A percentile compares a stretch with the other conserved stretches of the same genome.
phyloP scores from a whole-genome alignment of 2,797 vertebrate species.

The Nothura maculosa region DNA sequence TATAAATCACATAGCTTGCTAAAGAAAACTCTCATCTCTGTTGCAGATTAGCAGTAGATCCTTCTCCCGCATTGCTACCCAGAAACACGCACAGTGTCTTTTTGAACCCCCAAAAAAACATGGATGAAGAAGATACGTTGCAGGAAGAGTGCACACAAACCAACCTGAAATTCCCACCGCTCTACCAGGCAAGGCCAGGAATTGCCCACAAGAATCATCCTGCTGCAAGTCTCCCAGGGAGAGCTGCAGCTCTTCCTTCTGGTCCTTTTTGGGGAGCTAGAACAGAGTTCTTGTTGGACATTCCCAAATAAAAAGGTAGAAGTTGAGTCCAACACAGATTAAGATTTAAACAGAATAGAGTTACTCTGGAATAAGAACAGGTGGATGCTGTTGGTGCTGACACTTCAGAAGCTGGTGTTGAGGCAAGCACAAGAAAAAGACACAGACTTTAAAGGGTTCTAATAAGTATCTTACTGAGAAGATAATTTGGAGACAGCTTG shows the following conservation, averaged over 20 bases:
- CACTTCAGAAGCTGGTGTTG: not conserved
- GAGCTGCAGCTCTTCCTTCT: not conserved
- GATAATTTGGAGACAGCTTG: not conserved
- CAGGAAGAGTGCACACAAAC: not conserved
- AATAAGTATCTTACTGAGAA: not conserved
- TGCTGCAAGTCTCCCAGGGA: not conserved
- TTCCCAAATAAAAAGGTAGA: not conserved
- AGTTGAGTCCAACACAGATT: not conserved
- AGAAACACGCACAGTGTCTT: not conserved
- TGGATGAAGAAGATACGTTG: not conserved
- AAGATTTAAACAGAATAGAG: not conserved
- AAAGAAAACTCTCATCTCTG: not conserved
- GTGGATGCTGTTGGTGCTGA: not conserved
- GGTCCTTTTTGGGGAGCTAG: not conserved
- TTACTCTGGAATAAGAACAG: accelerated
- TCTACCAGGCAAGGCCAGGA: accelerated
- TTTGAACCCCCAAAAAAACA: not conserved
- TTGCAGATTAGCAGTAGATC: not conserved
- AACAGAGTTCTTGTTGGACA: not conserved
- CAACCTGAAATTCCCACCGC: accelerated
- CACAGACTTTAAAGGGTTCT: not conserved
- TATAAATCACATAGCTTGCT: conserved; percentile 26
- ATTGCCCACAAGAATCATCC: not conserved
- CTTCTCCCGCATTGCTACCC: not conserved
- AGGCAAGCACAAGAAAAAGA: not conserved